A percentile compares a stretch with the other conserved stretches of the same genome.
Conservation (phyloP, 2,888 invertebrate species). For the Drosophila infuscata region DNA sequence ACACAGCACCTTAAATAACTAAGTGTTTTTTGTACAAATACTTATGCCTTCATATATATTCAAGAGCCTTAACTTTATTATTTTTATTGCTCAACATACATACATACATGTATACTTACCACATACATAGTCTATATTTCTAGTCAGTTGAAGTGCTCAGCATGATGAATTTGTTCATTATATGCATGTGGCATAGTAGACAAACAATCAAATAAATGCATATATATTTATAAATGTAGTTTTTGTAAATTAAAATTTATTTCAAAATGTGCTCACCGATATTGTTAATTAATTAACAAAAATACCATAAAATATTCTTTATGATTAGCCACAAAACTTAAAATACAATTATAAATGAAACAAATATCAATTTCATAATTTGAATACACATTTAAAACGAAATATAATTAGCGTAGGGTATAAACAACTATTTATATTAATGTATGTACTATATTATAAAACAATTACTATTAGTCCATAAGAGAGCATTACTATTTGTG, state of each 20-base stretch:
- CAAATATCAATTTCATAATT: constrained; percentile 48
- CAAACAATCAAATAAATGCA: constrained; percentile 26
- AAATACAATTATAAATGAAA: constrained; percentile 35
- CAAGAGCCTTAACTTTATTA: not conserved
- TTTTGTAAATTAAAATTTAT: constrained; percentile 43
- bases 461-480: constrained; percentile 66
- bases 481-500: constrained; percentile 69
- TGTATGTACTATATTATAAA: constrained; percentile 39
- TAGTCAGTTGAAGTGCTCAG: constrained; percentile 54
- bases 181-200: constrained; percentile 27
- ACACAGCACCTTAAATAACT: not conserved
- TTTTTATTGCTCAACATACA: constrained; percentile 11
- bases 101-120: constrained; percentile 2
- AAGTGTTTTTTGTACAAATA: constrained; percentile 10
- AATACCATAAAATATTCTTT: constrained; percentile 2
- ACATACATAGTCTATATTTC: constrained; percentile 49
- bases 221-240: constrained; percentile 22
- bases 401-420: constrained; percentile 20
- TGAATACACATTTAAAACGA: constrained; percentile 51
- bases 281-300: constrained; percentile 53
- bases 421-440: constrained; percentile 41
- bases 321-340: not conserved
- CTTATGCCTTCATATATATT: not conserved
- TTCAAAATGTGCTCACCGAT: constrained; percentile 72
- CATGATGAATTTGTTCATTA: not conserved